Evolutionary conservation across 2,113 vertebrate species (phyloP).

Genomic region (Gymnobelideus leadbeateri): DNA sequence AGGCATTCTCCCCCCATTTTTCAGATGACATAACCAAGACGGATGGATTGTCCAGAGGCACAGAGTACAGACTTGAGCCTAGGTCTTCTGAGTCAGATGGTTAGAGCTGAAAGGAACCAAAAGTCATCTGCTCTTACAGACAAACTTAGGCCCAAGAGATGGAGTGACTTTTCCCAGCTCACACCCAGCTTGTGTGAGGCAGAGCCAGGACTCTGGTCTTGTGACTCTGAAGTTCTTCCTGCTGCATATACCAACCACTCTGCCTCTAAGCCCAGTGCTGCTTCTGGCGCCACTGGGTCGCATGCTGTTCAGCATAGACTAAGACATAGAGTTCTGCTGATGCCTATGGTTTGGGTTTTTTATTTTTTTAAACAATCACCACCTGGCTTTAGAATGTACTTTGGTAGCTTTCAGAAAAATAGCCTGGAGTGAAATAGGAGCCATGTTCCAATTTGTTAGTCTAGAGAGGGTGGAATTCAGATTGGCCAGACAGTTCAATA

Average conservation of each 20-base stretch:
- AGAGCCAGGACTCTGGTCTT: background rate
- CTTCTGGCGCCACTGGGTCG: background rate
- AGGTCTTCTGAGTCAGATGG: background rate
- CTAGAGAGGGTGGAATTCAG: background rate
- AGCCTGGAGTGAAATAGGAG: background rate
- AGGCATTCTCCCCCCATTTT: background rate
- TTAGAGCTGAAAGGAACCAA: background rate
- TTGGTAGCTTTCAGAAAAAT: constrained; percentile 21
- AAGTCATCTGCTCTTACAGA: background rate
- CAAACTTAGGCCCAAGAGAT: background rate
- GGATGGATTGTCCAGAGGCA: background rate
- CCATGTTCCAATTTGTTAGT: background rate
- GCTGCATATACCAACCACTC: background rate
- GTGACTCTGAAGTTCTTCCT: background rate
- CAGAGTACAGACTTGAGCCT: background rate
- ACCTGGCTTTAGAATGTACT: background rate
- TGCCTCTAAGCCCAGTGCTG: background rate
- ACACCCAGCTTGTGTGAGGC: background rate
- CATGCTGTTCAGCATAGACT: background rate
- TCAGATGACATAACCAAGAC: background rate
- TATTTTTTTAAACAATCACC: background rate
- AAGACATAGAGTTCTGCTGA: background rate
- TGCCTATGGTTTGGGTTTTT: background rate
- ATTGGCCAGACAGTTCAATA: background rate
- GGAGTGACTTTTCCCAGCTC: background rate